Percentiles rank a stretch among this genome's conserved stretches.
Conservation (phyloP, 2,113 vertebrate genomes). For the Cettia cetti region DNA sequence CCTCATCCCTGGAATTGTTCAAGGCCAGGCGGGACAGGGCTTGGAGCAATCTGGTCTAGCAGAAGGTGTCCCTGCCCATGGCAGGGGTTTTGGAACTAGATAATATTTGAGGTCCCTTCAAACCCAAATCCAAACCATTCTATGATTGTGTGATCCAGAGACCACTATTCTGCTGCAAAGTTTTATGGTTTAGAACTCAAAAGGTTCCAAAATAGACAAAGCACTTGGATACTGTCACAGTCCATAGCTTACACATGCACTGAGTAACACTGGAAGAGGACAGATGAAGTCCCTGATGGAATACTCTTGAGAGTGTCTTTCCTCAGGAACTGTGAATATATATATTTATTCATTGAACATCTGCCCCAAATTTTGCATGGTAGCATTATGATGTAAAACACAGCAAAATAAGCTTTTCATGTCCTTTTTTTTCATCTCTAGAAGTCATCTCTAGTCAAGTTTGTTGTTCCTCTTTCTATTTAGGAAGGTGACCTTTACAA, state of each 20-base stretch:
- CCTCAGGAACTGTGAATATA: background rate
- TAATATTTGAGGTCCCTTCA: background rate
- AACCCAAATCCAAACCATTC: background rate
- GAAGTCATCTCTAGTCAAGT: background rate
- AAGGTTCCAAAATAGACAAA: background rate
- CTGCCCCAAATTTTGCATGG: background rate
- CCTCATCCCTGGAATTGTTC: background rate
- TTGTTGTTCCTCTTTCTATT: slow-evolving; percentile 4
- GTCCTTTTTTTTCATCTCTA: background rate
- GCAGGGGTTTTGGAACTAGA: background rate
- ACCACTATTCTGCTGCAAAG: background rate
- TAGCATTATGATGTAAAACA: background rate
- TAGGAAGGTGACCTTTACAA: slow-evolving; percentile 41
- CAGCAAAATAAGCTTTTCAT: background rate
- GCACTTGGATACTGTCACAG: background rate
- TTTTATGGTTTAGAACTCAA: background rate
- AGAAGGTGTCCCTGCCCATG: too few species aligned
- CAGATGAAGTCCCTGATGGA: background rate
- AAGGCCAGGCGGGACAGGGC: background rate
- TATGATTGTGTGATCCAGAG: background rate
- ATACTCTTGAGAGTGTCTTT: background rate
- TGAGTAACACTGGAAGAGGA: background rate
- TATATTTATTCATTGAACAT: background rate
- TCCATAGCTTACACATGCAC: background rate
- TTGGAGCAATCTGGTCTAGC: background rate